Evolutionary conservation across 2,888 invertebrate genomes (phyloP), one percentile per base, ranked within the genome.

Genomic region (Melanostoma scalare): DNA sequence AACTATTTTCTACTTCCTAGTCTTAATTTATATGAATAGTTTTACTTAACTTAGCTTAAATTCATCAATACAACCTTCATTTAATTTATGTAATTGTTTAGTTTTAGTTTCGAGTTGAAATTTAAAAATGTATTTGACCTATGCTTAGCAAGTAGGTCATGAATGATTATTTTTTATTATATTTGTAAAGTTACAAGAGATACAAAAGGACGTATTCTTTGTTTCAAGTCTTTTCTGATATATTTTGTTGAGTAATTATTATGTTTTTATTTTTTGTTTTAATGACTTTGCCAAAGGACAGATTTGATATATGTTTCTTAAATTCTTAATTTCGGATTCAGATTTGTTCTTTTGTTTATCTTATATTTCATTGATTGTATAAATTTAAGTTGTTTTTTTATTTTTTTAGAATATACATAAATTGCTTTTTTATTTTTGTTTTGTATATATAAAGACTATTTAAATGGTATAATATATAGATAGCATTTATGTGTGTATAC

Each of bases 241-340:
- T n/a, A 5, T 61, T 33, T 44, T 44, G 8, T 38, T 58, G 8
- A 36, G 4, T 53, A 56, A 56, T 8, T 31, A 44, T 44, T 31
- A 44, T 44, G 6, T 56, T 6, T 2, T 31, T 67, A 52, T 5
- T 44, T 71, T 6, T 61, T 20, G 36, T 63, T 63, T 38, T 38
- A 38, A 38, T 63, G 67, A 77, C 68, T 73, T 69, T 78, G 81
- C 56, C 77, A 82, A 68, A 73, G 81, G 81, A 82, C 81, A 82
- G 72, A 68, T 77, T 68, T 36, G 61, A 67, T 67, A 36, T 50
- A 20, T 31, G 6, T 31, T 61, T 55, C 36, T 6, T 30, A 50
- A 50, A 65, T 53, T 60, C 38, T 46, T 78, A 50, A 9, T 63
- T 33, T 52, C 40, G 20, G 55, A 35, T 69, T 50, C 36, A 10